Percentiles rank a stretch among this genome's conserved stretches.
phyloP scores from a whole-genome alignment of 2,113 vertebrate genomes.

The Takifugu bimaculatus region DNA sequence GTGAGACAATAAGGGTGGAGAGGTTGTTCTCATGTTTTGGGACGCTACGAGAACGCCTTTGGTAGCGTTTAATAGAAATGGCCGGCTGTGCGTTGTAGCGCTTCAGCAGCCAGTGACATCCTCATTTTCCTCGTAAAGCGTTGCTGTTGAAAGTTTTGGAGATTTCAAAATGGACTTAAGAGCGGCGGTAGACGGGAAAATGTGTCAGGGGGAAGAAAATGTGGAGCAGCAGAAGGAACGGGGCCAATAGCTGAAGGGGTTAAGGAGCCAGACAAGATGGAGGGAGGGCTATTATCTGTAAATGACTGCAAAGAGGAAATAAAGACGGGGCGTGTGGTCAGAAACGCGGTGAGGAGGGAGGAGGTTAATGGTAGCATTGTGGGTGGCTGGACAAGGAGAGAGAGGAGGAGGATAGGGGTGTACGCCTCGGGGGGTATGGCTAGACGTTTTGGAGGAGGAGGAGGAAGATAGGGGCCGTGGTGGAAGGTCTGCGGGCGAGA shows the following conservation, averaged over 20 bases:
- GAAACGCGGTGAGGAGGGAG: constrained; percentile 29
- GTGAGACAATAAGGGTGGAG: not conserved
- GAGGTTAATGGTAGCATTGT: constrained; percentile 30
- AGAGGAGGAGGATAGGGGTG: constrained; percentile 43
- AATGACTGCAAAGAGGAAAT: constrained; percentile 28
- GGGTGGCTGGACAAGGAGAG: constrained; percentile 15
- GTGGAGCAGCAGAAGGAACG: constrained; percentile 16
- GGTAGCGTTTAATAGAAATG: too few species aligned
- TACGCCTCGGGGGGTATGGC: constrained; percentile 20
- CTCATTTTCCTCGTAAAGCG: too few species aligned
- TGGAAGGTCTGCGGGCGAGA: constrained; percentile 66
- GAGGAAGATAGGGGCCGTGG: constrained; percentile 37
- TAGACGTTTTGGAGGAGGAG: constrained; percentile 43
- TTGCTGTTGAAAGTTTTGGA: not conserved
- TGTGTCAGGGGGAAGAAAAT: constrained; percentile 25
- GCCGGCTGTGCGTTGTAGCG: too few species aligned
- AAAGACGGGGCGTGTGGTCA: constrained; percentile 16
- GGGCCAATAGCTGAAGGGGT: constrained; percentile 42
- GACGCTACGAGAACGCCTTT: too few species aligned
- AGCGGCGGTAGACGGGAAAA: constrained; percentile 9
- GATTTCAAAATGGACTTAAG: constrained; percentile 11
- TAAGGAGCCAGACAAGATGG: constrained; percentile 36
- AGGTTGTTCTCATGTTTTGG: too few species aligned
- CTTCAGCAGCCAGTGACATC: too few species aligned
- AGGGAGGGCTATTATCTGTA: constrained; percentile 37